Percentiles rank a stretch among this genome's conserved stretches.
phyloP scores from a whole-genome alignment of 1,140 invertebrate species.

The Drosophila eugracilis region DNA sequence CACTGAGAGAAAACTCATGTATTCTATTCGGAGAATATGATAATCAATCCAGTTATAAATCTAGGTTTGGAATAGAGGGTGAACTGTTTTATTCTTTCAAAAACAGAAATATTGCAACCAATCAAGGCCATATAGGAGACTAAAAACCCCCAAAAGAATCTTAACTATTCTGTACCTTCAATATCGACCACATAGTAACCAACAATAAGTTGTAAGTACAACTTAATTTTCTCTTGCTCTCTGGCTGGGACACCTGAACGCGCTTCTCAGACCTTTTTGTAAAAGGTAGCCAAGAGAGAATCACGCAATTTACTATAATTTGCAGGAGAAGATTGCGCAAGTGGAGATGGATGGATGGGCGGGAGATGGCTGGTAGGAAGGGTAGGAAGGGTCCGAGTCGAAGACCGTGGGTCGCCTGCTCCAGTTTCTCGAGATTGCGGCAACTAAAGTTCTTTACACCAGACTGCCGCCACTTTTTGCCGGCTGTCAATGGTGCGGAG shows the following conservation, averaged over 20 bases:
- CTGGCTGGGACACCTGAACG: constrained; percentile 49
- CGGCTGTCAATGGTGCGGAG: constrained; percentile 59
- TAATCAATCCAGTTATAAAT: background rate
- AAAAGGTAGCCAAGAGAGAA: constrained; percentile 57
- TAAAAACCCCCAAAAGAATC: no score
- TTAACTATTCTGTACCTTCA: no score
- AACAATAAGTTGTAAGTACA: background rate
- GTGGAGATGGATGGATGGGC: constrained; percentile 5
- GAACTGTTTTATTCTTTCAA: no score
- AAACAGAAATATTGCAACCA: no score
- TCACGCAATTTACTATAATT: constrained; percentile 83
- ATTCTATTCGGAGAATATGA: background rate
- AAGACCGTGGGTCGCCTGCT: constrained; percentile 47
- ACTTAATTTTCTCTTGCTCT: constrained; percentile 4
- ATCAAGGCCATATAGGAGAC: no score
- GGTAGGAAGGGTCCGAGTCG: background rate
- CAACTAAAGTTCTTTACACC: constrained; percentile 41
- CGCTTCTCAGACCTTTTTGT: constrained; percentile 14
- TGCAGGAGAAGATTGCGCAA: constrained; percentile 25
- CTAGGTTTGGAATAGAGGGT: no score
- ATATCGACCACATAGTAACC: no score
- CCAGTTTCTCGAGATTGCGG: constrained; percentile 69
- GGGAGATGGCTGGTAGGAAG: background rate
- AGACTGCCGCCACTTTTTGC: constrained; percentile 22
- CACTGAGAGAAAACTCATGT: constrained; percentile 5